Percentiles rank a stretch among this genome's conserved stretches.
phyloP scores from a whole-genome alignment of 1,140 invertebrate genomes.

The Whitmania pigra region DNA sequence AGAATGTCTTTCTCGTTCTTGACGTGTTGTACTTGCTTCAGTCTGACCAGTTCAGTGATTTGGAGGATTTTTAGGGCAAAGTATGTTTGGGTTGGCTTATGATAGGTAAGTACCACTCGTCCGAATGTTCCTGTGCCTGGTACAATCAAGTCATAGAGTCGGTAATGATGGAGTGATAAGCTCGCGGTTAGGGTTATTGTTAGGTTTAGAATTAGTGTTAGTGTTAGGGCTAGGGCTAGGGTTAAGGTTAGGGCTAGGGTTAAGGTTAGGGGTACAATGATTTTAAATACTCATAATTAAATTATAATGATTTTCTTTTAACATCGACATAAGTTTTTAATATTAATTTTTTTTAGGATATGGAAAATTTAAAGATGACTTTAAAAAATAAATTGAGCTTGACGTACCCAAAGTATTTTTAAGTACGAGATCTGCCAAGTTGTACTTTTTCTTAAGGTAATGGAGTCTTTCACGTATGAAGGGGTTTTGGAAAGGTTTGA shows the following conservation, averaged over 20 bases:
- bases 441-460: neutral
- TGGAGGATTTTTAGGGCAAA: slow-evolving; percentile 80
- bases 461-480: neutral
- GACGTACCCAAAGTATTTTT: slow-evolving; percentile 8
- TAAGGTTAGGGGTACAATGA: too few species aligned
- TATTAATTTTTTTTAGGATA: neutral
- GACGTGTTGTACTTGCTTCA: slow-evolving; percentile 80
- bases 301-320: neutral
- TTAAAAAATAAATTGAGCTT: neutral
- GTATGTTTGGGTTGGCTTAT: slow-evolving; percentile 60
- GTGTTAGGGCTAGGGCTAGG: neutral
- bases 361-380: neutral
- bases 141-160: slow-evolving; percentile 20
- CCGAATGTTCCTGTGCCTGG: slow-evolving; percentile 87
- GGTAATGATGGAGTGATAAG: neutral
- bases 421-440: neutral
- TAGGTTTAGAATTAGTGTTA: neutral
- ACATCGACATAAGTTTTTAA: neutral
- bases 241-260: neutral
- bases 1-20: slow-evolving; percentile 86
- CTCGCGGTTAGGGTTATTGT: neutral
- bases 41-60: slow-evolving; percentile 75
- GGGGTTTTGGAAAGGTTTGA: neutral
- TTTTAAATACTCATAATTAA: neutral
- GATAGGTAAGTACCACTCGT: slow-evolving; percentile 68